Evolutionary conservation across 1,140 invertebrate genomes (phyloP).

Genomic region (Nomia melanderi): DNA sequence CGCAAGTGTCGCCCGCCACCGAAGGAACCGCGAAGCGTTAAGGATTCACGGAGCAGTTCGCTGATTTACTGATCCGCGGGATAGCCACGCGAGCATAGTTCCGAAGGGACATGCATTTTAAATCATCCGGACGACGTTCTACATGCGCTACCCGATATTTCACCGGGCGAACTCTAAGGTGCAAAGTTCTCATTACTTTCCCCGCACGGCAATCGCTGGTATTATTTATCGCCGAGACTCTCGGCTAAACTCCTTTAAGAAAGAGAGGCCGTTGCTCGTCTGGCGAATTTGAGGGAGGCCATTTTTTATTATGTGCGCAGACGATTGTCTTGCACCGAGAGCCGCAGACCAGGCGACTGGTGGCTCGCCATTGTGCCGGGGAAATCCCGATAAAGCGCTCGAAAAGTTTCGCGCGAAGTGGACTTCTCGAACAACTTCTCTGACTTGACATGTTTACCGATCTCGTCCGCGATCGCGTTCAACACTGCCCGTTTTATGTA

Average conservation of each 20-base stretch:
- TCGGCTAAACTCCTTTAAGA: constrained; percentile 38
- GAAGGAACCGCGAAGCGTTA: neutral
- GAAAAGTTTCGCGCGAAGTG: constrained; percentile 53
- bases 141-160: constrained; percentile 36
- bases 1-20: neutral
- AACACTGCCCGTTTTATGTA: constrained; percentile 40
- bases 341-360: constrained; percentile 45
- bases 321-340: constrained; percentile 69
- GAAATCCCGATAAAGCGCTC: constrained; percentile 62
- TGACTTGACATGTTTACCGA: constrained; percentile 67
- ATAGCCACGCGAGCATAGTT: constrained; percentile 24
- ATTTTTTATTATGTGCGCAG: constrained; percentile 64
- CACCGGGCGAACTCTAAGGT: constrained; percentile 15
- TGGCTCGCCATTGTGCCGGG: constrained; percentile 25
- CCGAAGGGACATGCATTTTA: constrained; percentile 36
- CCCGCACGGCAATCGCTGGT: constrained; percentile 33
- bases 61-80: constrained; percentile 20
- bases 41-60: constrained; percentile 8
- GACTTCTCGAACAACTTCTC: constrained; percentile 61
- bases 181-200: constrained; percentile 42
- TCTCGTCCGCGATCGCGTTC: constrained; percentile 45
- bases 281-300: constrained; percentile 66
- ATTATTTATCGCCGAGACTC: constrained; percentile 50
- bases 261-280: constrained; percentile 19
- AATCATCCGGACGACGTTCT: constrained; percentile 33